A percentile compares a stretch with the other conserved stretches of the same genome.
phyloP scores from a whole-genome alignment of 1,140 invertebrate species.

The Musca vetustissima region DNA sequence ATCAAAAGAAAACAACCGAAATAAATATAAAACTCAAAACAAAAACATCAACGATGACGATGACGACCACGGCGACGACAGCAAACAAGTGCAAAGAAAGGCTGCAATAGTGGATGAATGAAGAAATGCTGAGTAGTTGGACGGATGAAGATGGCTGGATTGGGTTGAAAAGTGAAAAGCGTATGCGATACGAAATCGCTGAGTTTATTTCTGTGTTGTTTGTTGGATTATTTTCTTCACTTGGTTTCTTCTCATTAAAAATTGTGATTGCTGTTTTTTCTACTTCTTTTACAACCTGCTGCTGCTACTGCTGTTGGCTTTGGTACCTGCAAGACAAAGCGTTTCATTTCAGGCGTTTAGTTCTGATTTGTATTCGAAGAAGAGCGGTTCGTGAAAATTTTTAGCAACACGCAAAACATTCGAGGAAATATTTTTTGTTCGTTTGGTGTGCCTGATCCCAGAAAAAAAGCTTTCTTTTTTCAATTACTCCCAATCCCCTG shows the following conservation, averaged over 20 bases:
- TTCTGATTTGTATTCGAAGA: constrained; percentile 14
- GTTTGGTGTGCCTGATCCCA: neutral
- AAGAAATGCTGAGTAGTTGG: neutral
- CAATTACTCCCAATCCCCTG: neutral
- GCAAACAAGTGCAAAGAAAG: too few species aligned
- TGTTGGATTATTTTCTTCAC: constrained; percentile 15
- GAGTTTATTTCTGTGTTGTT: neutral
- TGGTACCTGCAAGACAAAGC: constrained; percentile 5
- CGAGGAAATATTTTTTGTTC: neutral
- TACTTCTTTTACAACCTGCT: neutral
- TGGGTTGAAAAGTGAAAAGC: constrained; percentile 20
- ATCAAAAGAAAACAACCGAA: too few species aligned
- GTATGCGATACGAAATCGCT: neutral
- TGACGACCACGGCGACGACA: too few species aligned
- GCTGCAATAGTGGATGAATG: neutral
- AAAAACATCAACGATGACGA: too few species aligned
- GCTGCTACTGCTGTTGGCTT: neutral
- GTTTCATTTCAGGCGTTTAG: constrained; percentile 5
- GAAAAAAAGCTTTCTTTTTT: constrained; percentile 15
- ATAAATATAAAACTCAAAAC: too few species aligned
- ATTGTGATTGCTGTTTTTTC: neutral
- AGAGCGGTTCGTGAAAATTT: constrained; percentile 19
- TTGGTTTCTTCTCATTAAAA: constrained; percentile 15
- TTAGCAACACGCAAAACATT: neutral
- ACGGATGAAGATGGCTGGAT: neutral